phyloP scores from a whole-genome alignment of 2,797 vertebrate species.

The Oryzias sinensis region DNA sequence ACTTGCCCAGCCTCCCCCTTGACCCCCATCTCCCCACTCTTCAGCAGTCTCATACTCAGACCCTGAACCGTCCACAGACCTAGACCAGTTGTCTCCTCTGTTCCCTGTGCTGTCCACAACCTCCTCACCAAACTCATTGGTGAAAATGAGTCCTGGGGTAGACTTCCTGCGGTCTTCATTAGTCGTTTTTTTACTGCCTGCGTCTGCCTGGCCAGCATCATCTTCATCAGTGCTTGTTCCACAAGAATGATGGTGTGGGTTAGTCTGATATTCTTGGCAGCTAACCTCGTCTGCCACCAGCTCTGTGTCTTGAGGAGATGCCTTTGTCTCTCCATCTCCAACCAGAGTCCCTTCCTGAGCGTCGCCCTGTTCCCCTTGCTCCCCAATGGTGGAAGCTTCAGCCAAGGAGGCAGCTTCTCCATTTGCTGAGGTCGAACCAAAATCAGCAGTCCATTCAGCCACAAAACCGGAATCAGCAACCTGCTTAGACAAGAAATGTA shows the following conservation, averaged over 20 bases:
- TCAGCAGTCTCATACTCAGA: constrained; percentile 76
- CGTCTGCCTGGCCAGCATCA: constrained; percentile 19
- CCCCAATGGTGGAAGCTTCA: constrained; percentile 41
- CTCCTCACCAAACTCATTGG: constrained; percentile 72
- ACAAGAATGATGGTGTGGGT: constrained; percentile 61
- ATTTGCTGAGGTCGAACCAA: constrained; percentile 70
- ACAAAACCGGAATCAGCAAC: constrained; percentile 72
- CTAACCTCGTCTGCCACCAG: constrained; percentile 71
- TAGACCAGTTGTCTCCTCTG: constrained; percentile 38
- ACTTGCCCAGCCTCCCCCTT: constrained; percentile 63
- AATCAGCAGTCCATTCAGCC: constrained; percentile 82
- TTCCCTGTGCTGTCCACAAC: constrained; percentile 55
- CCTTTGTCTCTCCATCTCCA: constrained; percentile 53
- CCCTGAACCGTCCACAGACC: constrained; percentile 68
- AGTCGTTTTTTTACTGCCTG: constrained; percentile 15
- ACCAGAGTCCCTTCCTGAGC: constrained; percentile 46
- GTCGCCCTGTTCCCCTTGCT: constrained; percentile 61
- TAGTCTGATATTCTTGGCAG: constrained; percentile 67
- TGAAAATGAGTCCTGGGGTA: constrained; percentile 76
- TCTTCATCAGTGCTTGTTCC: constrained; percentile 31
- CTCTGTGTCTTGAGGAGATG: constrained; percentile 53
- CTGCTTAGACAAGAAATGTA: constrained; percentile 68
- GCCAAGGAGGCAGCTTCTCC: constrained; percentile 49
- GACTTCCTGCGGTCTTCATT: constrained; percentile 52
- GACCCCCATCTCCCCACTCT: constrained; percentile 71